Base-by-base conservation (phyloP, 2,888 invertebrate species). In the Colletes collaris region DNA sequence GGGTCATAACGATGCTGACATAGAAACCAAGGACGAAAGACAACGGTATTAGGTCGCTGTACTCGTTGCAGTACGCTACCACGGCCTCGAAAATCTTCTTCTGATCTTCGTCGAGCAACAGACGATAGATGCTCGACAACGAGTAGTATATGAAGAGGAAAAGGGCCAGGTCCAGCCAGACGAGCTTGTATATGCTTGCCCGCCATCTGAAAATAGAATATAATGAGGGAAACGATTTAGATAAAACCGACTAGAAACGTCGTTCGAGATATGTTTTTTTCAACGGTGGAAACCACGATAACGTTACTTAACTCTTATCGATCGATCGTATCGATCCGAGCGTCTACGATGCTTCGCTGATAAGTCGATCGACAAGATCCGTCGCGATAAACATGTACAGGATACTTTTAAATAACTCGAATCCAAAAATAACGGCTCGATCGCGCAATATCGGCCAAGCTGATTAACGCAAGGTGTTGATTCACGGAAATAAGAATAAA, bases 1-100 rank as follows among this genome's bases (percentile, higher is more conserved):
- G 95, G 75, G 96, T 97, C 96, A 98, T 98, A 65, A 98, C 98
- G 85, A 98, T 96, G 7, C 97, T 96, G 68, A 98, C 98, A 93
- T 98, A 98, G 94, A 98, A 98, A 87, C 98, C 98, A 87, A 98
- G 95, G 77, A 98, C 98, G 93, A 98, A 98, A 5, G 98, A 98
- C 84, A 98, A 93, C 13, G 98, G 98, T 88, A 98, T 98, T 87
- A 98, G 95, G 93, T 96, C 96, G 87, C 96, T 97, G 93, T 97
- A 97, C 86, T 95, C 96, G 90, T 96, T 96, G 94, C 98, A 98
- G 93, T 98, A 98, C 83, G 95, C 95, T 4, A 96, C 97, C 68
- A 98, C 94, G 80, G 95, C 95, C 93, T 97, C 98, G 92, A 98
- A 98, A 77, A 95, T 92, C 92, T 97, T 94, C 94, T 96, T 97